Evolutionary conservation across 2,797 vertebrate genomes (phyloP), one percentile per base, ranked within the genome.

Genomic region (Bucorvus abyssinicus): DNA sequence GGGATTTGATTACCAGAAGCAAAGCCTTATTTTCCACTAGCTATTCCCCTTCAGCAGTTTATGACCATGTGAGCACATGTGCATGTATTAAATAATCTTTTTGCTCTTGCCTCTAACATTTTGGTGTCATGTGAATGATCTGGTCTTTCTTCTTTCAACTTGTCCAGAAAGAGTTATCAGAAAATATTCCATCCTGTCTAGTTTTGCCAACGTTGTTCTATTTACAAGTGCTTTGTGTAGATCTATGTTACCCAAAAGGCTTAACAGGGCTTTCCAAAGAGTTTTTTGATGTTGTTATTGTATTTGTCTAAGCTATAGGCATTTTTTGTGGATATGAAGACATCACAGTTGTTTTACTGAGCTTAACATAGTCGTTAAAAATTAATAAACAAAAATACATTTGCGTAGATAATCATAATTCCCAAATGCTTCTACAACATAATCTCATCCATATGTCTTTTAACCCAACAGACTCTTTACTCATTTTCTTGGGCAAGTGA

Each of bases 371-470:
- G 19, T 57, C 2, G 27, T 32, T 49, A 45, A 64, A 89, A 92
- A 86, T 15, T 0, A 45, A 73, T 53, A 74, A 84, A 45, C 4
- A 82, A 69, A 74, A 84, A 40, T 17, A 53, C 0, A 30, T 89
- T 71, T 82, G 2, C 12, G 24, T 45, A 23, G 61, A 9, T 27
- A 71, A 49, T 52, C 13, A 64, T 26, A 64, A 17, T 26, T 79
- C 32, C 11, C 56, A 61, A 64, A 60, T 5, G 2, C 16, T 90
- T 69, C 32, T 75, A 29, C 36, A 60, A 12, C 12, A n/a, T 13
- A 27, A 49, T 81, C 21, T 50, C 0, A 0, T 57, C 73, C 44
- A 38, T 34, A 11, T 7, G 4, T 7, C 4, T 42, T 53, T 74
- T 45, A 87, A 50, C 3, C 27, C 14, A 55, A 16, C 9, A 34